Base-by-base conservation (phyloP, 2,797 vertebrate genomes). In the Spea hammondii region DNA sequence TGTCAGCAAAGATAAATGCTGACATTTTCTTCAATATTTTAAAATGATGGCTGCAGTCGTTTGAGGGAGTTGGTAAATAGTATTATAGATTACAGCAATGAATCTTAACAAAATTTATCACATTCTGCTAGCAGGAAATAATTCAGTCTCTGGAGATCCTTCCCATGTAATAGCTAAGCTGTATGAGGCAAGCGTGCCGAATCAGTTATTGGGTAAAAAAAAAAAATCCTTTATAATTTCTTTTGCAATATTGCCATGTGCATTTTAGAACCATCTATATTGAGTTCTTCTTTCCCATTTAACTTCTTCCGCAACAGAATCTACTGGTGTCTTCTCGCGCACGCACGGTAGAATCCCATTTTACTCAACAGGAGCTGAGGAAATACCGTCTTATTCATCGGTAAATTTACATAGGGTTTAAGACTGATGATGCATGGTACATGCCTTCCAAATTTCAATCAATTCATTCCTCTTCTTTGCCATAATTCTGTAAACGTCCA, bases 181-280 rank as follows among this genome's bases (percentile, higher is more conserved):
- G 62, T 65, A 78, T 59, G 48, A 62, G n/a, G 53, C 68, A 71
- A 17, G 49, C 10, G 44, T 71, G 53, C 71, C 71, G 54, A 70
- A 78, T 78, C 68, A 71, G 71, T 32, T 32, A 32, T 78, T 78
- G 59, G 57, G 17, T 70, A 67, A 78, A 65, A 53, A 77, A 65
- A 70, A n/a, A 53, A 65, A 71, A 68, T 78, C 67, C 70, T 71
- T 71, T 78, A 32, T 78, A 78, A 78, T 78, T 65, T 67, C 68
- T 71, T 48, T 70, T 48, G 59, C 76, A 71, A 71, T 78, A 70
- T 71, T 71, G 76, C 71, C 32, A 78, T 78, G 76, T 70, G 49
- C 32, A 32, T 32, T 32, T 32, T 32, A 32, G 32, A 32, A 32
- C 32, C 32, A 32, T 32, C 32, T 32, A 32, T 32, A 32, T 32